phyloP scores from a whole-genome alignment of 2,888 invertebrate species.

The Lissonota sp. region DNA sequence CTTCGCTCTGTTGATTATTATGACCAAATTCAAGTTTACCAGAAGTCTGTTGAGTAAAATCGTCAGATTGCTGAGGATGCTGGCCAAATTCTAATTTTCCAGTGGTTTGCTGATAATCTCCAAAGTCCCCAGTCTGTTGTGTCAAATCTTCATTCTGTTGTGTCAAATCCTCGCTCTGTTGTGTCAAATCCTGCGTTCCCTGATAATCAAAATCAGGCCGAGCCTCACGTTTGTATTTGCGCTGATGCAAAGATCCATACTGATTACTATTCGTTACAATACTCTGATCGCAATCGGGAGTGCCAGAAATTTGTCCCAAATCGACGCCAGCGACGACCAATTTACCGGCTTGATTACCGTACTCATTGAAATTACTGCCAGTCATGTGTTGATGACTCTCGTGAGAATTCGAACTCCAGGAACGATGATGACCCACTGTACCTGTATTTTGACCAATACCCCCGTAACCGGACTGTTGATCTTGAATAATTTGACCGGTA shows the following conservation, averaged over 20 bases:
- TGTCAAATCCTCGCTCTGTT: slow-evolving; percentile 65
- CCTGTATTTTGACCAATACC: not conserved
- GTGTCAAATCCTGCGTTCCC: slow-evolving; percentile 65
- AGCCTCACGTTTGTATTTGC: slow-evolving; percentile 69
- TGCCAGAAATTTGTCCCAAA: slow-evolving; percentile 58
- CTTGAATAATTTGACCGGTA: slow-evolving; percentile 17
- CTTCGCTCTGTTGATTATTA: slow-evolving; percentile 70
- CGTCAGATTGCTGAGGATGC: slow-evolving; percentile 6
- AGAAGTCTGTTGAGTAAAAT: slow-evolving; percentile 59
- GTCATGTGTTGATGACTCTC: slow-evolving; percentile 24
- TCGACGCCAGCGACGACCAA: slow-evolving; percentile 56
- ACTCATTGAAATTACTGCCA: slow-evolving; percentile 48
- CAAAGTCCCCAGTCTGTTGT: slow-evolving; percentile 54
- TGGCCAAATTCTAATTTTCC: slow-evolving; percentile 56
- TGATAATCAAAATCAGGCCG: slow-evolving; percentile 69
- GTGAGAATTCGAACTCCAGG: slow-evolving; percentile 28
- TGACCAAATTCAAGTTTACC: slow-evolving; percentile 31
- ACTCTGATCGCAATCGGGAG: slow-evolving; percentile 66
- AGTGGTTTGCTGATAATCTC: slow-evolving; percentile 61
- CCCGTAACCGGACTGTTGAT: slow-evolving; percentile 23
- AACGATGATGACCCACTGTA: slow-evolving; percentile 32
- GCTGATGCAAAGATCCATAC: slow-evolving; percentile 52
- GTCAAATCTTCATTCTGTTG: slow-evolving; percentile 44
- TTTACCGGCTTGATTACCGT: slow-evolving; percentile 47
- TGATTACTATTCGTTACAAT: slow-evolving; percentile 39